A percentile compares a stretch with the other conserved stretches of the same genome.
These are phyloP conservation scores for Pangasianodon gigas DNA, from an alignment of 2,113 vertebrate species.

Conservation along the genomic window DNA sequence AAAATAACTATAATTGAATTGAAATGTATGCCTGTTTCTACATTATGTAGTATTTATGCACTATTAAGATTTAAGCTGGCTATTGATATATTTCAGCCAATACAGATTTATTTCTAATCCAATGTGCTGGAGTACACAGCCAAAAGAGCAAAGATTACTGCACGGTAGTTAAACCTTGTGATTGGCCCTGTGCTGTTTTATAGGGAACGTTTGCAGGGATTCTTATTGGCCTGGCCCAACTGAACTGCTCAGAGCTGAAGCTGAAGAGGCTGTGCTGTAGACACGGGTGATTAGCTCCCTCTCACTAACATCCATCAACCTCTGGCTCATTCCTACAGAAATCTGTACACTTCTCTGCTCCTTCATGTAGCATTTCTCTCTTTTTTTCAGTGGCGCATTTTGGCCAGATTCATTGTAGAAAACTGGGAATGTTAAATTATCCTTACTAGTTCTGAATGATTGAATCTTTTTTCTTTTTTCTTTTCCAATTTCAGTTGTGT, in stretches of 20 bases:
- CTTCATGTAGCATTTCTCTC: neutral
- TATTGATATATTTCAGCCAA: neutral
- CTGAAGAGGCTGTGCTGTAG: conserved; percentile 88
- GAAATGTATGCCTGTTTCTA: neutral
- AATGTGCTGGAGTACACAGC: neutral
- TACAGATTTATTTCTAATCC: neutral
- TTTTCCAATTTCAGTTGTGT: neutral
- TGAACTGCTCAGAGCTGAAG: conserved; percentile 91
- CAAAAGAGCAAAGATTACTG: neutral
- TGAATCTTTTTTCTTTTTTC: neutral
- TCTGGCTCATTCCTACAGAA: too few species aligned
- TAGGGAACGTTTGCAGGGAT: conserved; percentile 92
- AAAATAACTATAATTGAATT: neutral
- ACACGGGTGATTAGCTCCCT: conserved; percentile 76
- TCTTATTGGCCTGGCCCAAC: conserved; percentile 88
- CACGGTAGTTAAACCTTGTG: neutral
- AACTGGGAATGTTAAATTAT: neutral
- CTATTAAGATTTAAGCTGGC: too few species aligned
- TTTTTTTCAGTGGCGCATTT: neutral
- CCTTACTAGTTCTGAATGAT: neutral
- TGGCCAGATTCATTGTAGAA: neutral
- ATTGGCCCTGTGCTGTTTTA: conserved; percentile 31
- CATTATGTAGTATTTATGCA: too few species aligned
- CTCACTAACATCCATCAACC: neutral
- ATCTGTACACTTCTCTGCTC: neutral